Percentiles rank a stretch among this genome's conserved stretches.
phyloP scores from a whole-genome alignment of 2,797 vertebrate species.

The Pelobates cultripes region DNA sequence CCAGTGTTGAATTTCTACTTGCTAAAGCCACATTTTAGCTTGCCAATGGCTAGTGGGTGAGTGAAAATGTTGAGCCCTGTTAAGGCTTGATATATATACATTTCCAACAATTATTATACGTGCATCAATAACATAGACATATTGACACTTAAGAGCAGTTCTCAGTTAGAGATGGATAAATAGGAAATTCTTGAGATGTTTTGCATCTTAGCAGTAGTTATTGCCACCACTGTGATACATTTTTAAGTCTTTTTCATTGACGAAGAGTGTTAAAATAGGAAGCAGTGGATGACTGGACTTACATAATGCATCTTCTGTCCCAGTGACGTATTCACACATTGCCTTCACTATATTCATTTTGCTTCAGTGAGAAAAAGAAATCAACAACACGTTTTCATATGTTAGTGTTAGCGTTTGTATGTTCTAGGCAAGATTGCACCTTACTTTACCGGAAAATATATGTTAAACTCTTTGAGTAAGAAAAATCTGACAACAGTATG shows the following conservation, averaged over 20 bases:
- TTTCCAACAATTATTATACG: too few relatives aligned
- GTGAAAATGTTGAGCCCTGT: too few relatives aligned
- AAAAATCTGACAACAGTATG: too few relatives aligned
- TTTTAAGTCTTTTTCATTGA: conserved; percentile 31
- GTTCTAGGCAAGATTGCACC: conserved; percentile 35
- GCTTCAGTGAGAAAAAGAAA: conserved; percentile 20
- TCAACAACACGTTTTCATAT: conserved; percentile 37
- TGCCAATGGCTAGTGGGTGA: too few relatives aligned
- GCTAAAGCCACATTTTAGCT: too few relatives aligned
- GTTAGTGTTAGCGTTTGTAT: conserved; percentile 32
- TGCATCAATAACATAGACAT: too few relatives aligned
- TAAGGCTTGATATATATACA: too few relatives aligned
- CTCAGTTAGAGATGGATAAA: neutral
- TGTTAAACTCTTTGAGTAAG: neutral
- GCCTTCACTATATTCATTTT: conserved; percentile 47
- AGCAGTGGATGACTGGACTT: neutral
- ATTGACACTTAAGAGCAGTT: neutral
- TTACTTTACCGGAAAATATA: neutral
- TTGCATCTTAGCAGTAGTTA: conserved; percentile 17
- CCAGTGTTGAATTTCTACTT: too few relatives aligned
- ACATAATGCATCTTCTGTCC: conserved; percentile 49
- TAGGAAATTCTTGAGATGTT: conserved; percentile 35
- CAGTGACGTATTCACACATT: conserved; percentile 43
- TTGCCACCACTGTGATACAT: conserved; percentile 43
- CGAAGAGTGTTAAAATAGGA: conserved; percentile 18